phyloP scores from a whole-genome alignment of 2,113 vertebrate genomes.

The Steatornis caripensis region DNA sequence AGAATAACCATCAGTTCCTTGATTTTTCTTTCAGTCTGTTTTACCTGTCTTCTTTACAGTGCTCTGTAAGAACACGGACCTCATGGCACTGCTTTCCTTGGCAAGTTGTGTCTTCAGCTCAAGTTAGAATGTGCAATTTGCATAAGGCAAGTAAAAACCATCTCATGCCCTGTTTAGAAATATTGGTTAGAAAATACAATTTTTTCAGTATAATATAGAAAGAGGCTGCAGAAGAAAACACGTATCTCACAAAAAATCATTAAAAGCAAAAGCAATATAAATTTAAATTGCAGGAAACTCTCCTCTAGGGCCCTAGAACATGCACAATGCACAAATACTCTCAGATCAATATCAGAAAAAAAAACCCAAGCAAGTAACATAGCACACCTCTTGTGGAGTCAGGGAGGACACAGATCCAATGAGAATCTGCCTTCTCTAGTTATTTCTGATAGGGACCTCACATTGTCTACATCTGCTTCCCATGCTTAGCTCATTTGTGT shows the following conservation, averaged over 20 bases:
- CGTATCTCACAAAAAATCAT: neutral
- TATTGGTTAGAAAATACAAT: neutral
- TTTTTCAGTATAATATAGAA: neutral
- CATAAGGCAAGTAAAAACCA: neutral
- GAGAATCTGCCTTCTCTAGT: neutral
- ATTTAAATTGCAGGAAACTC: constrained; percentile 5
- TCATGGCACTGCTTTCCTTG: neutral
- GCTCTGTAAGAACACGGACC: neutral
- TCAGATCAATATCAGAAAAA: neutral
- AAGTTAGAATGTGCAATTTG: neutral
- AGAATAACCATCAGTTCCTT: neutral
- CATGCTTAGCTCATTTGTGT: neutral
- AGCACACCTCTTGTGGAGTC: neutral
- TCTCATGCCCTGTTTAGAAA: neutral
- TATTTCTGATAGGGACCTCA: neutral
- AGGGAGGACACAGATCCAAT: neutral
- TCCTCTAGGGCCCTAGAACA: neutral
- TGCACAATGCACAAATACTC: neutral
- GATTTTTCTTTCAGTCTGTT: neutral
- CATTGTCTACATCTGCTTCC: neutral
- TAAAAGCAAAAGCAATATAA: constrained; percentile 11
- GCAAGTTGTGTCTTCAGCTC: neutral
- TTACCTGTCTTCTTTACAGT: neutral
- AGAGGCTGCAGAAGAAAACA: neutral
- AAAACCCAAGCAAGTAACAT: neutral